Evolutionary conservation across 2,797 vertebrate genomes (phyloP), one percentile per base, ranked within the genome.

Genomic region (Oreortyx pictus): DNA sequence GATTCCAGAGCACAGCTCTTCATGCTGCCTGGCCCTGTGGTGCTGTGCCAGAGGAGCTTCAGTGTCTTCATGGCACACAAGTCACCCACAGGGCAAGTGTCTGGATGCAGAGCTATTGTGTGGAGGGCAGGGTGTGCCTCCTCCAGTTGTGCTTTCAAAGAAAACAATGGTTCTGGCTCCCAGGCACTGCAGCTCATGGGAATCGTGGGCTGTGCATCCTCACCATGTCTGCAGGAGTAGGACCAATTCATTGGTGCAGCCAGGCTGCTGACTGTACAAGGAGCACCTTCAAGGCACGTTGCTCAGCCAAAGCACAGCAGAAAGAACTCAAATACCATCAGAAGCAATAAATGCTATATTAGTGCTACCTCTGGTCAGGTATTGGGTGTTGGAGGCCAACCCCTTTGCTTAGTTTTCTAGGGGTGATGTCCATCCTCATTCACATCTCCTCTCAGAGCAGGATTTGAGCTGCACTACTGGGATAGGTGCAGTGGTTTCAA

Each of bases 381-480:
- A 1, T 3, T 70, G 4, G 5, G 6, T 0, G 4, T 41, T 29
- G 37, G 15, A 18, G 5, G 13, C 22, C 22, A 20, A 9, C 31
- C 29, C 29, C 57, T 35, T 14, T 2, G 1, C 8, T 24, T 25
- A 24, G 17, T 47, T 73, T 74, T 35, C 9, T 3, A 3, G 18
- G 39, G 29, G 5, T 16, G 19, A 10, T 5, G 11, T 19, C 31
- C 5, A 39, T 24, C 19, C 44, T 39, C 37, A 29, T 24, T 66
- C 37, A 25, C 20, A 11, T 11, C 41, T 44, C 23, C 29, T 50
- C 14, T 25, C 60, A 49, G 27, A 65, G 35, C 0, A 0, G 23
- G 24, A 6, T 33, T 39, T 72, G 60, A 59, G 35, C 39, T 3
- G 22, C 0, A 2, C 29, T 62, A n/a, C 49, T 61, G 65, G 43